Percentiles rank a stretch among this genome's conserved stretches.
phyloP scores from a whole-genome alignment of 2,113 vertebrate species.

The Ardeotis arabs region DNA sequence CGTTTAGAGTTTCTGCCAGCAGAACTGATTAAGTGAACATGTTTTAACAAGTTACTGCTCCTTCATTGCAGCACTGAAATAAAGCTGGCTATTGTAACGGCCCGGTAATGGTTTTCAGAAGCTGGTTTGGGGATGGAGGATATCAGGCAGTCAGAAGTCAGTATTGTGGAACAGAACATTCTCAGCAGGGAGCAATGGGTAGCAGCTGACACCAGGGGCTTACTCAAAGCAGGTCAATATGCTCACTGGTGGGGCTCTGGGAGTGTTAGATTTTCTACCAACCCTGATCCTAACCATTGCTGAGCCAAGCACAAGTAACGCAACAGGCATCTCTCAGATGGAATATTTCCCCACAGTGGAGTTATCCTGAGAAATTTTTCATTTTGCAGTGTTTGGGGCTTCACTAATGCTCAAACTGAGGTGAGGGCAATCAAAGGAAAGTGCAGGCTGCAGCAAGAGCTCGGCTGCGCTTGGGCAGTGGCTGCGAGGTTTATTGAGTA shows the following conservation, averaged over 20 bases:
- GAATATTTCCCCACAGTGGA: neutral
- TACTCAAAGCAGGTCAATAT: neutral
- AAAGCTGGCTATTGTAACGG: neutral
- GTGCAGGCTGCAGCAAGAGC: neutral
- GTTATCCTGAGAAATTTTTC: neutral
- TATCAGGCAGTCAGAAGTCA: neutral
- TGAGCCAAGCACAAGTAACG: neutral
- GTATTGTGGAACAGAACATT: fast-evolving
- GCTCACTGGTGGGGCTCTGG: neutral
- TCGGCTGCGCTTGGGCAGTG: neutral
- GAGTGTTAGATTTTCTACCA: neutral
- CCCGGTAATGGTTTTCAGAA: neutral
- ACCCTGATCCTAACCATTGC: neutral
- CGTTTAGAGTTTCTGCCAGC: neutral
- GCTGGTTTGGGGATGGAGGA: fast-evolving
- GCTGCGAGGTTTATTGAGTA: neutral
- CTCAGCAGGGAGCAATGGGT: fast-evolving
- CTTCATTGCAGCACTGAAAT: neutral
- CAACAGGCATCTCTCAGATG: neutral
- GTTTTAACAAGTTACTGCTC: neutral
- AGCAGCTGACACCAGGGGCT: neutral
- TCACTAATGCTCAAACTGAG: neutral
- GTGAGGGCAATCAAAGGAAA: neutral
- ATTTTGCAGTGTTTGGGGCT: neutral
- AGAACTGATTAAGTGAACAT: neutral